These are phyloP conservation scores for Leucosticte australis DNA, from an alignment of 2,113 vertebrate species.

Conservation along the genomic window DNA sequence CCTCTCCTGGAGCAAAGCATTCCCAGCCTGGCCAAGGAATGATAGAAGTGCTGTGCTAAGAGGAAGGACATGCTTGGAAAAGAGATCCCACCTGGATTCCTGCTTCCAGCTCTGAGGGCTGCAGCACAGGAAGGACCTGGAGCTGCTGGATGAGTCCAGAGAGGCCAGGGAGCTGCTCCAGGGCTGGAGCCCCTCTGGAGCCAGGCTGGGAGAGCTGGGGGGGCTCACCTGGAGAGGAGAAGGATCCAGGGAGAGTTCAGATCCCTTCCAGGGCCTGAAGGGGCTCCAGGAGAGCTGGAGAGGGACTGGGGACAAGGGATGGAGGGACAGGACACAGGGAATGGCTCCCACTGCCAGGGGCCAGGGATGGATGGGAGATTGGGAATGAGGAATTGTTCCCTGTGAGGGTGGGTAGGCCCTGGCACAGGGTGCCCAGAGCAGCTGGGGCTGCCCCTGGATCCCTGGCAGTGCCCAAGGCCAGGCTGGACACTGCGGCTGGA, in stretches of 20 bases:
- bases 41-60: too few relatives aligned
- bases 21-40: background rate
- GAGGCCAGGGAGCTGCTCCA: accelerated
- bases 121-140: background rate
- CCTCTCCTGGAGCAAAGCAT: background rate
- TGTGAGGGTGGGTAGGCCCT: background rate
- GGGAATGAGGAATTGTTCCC: background rate
- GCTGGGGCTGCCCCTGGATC: background rate
- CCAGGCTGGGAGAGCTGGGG: background rate
- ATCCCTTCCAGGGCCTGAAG: background rate
- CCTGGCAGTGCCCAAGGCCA: background rate
- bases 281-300: background rate
- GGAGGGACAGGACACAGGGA: background rate
- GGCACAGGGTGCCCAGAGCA: background rate
- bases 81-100: background rate
- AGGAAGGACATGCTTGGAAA: background rate
- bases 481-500: background rate
- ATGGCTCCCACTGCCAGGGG: background rate
- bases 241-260: background rate
- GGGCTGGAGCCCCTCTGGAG: background rate
- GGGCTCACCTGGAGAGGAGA: background rate
- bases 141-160: background rate
- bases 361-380: background rate
- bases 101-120: too few relatives aligned
- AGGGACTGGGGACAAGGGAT: background rate